A percentile compares a stretch with the other conserved stretches of the same genome.
Evolutionary conservation across 2,113 vertebrate species (phyloP).

Genomic region (Plectropomus leopardus): DNA sequence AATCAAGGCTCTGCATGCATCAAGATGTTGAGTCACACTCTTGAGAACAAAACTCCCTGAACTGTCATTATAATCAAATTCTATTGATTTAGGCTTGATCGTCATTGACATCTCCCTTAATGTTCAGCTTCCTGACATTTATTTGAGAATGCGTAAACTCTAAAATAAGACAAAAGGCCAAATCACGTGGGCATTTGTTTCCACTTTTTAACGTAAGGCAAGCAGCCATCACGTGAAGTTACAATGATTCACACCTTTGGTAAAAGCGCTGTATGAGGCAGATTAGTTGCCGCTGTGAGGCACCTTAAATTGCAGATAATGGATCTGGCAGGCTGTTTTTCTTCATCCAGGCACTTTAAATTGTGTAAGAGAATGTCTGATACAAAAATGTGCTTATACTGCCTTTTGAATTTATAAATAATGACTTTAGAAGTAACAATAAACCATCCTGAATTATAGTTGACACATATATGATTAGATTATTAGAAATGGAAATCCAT

Average conservation of each 20-base stretch:
- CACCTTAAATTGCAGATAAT: not conserved
- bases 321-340: not conserved
- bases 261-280: not conserved
- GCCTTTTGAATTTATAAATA: conserved; percentile 9
- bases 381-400: not conserved
- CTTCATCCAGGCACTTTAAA: conserved; percentile 7
- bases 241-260: not conserved
- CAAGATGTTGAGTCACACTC: conserved; percentile 35
- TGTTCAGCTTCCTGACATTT: not conserved
- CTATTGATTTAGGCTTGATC: conserved; percentile 51
- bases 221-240: too few species aligned
- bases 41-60: not conserved
- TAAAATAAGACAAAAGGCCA: not conserved
- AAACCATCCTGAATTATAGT: not conserved
- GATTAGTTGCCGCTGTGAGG: not conserved
- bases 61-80: conserved; percentile 46
- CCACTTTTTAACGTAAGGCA: not conserved
- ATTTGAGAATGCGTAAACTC: not conserved
- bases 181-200: not conserved
- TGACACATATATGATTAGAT: not conserved
- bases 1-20: conserved; percentile 40
- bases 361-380: not conserved
- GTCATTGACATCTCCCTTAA: not conserved
- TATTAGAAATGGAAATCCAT: not conserved
- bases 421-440: not conserved